Percentiles rank a stretch among this genome's conserved stretches.
phyloP scores from a whole-genome alignment of 2,888 invertebrate species.

The Brassicogethes aeneus region DNA sequence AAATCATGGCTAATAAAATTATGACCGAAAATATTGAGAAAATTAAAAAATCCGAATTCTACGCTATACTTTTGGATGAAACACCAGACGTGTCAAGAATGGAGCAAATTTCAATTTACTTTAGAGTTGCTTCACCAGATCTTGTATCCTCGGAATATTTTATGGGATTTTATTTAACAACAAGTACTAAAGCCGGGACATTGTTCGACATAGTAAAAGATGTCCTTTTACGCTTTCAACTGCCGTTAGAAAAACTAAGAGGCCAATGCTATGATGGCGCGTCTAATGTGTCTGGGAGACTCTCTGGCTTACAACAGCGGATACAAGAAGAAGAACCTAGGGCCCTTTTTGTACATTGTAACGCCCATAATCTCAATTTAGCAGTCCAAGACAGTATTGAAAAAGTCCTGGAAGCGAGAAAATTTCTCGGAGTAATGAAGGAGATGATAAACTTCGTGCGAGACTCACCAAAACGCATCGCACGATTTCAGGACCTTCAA shows the following conservation, averaged over 20 bases:
- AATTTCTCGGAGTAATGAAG: constrained; percentile 10
- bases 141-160: too few species aligned
- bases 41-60: too few species aligned
- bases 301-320: constrained; percentile 17
- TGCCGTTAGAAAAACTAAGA: constrained; percentile 12
- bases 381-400: constrained; percentile 16
- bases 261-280: constrained; percentile 22
- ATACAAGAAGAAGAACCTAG: constrained; percentile 15
- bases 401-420: constrained; percentile 10
- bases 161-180: too few species aligned
- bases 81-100: too few species aligned
- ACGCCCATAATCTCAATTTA: constrained; percentile 18
- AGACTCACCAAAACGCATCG: too few species aligned
- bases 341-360: constrained; percentile 18
- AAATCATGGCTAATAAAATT: too few species aligned
- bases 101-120: too few species aligned
- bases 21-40: too few species aligned
- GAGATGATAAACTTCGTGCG: too few species aligned
- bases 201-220: constrained; percentile 13
- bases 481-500: too few species aligned
- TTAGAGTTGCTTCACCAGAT: too few species aligned
- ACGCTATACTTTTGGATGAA: too few species aligned
- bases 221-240: constrained; percentile 10
- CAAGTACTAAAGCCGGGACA: constrained; percentile 13
- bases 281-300: constrained; percentile 16